A percentile compares a stretch with the other conserved stretches of the same genome.
Conservation (phyloP, 1,140 invertebrate species). For the Calephelis nemesis region DNA sequence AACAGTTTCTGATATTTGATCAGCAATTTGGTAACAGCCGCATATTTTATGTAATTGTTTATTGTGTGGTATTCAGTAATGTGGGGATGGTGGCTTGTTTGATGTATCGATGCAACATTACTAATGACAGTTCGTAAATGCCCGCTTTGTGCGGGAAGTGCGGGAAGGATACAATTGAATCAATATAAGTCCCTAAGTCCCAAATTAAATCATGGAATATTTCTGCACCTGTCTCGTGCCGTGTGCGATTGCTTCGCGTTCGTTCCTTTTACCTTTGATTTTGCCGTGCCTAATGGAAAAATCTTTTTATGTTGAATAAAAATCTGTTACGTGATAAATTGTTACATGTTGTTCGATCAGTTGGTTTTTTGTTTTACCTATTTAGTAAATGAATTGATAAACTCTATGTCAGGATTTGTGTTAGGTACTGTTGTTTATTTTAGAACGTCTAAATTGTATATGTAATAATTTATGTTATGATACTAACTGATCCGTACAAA, state of each 20-base stretch:
- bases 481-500: no score
- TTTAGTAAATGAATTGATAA: no score
- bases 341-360: background rate
- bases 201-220: slow-evolving; percentile 76
- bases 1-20: slow-evolving; percentile 67
- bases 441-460: no score
- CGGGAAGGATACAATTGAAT: slow-evolving; percentile 72
- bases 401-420: no score
- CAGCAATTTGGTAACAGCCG: slow-evolving; percentile 44
- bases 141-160: slow-evolving; percentile 30
- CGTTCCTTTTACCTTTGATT: slow-evolving; percentile 15
- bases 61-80: slow-evolving; percentile 31
- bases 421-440: no score
- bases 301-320: slow-evolving; percentile 4
- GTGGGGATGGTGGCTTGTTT: slow-evolving; percentile 32
- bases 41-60: slow-evolving; percentile 44
- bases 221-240: slow-evolving; percentile 10
- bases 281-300: slow-evolving; percentile 7
- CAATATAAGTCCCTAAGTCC: slow-evolving; percentile 74
- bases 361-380: no score
- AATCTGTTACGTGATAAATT: slow-evolving; percentile 26
- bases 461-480: no score
- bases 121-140: slow-evolving; percentile 45
- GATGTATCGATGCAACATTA: slow-evolving; percentile 40
- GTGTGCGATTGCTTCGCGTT: slow-evolving; percentile 17